Percentiles rank a stretch among this genome's conserved stretches.
Conservation (phyloP, 2,113 vertebrate species). For the Tapirus terrestris region DNA sequence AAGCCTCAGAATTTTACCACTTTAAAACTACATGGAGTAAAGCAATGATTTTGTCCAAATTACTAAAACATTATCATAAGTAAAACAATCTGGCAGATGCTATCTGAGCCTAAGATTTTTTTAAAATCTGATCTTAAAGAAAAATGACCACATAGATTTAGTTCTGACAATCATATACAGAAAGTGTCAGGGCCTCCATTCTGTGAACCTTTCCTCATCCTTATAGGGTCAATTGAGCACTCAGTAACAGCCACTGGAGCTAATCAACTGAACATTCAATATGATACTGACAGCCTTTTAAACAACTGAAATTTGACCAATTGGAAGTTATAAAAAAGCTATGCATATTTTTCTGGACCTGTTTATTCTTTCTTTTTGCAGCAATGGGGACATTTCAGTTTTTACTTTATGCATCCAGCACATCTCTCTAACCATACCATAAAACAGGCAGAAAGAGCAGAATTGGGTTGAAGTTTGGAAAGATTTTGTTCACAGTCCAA, state of each 20-base stretch:
- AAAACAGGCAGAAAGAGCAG: conserved; percentile 4
- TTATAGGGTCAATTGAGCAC: background rate
- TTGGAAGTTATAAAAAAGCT: background rate
- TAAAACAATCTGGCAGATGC: background rate
- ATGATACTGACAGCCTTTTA: background rate
- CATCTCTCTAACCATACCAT: background rate
- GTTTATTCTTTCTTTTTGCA: background rate
- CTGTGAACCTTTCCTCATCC: background rate
- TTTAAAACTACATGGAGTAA: conserved; percentile 16
- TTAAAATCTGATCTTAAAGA: background rate
- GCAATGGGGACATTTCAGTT: background rate
- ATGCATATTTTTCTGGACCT: background rate
- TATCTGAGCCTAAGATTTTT: background rate
- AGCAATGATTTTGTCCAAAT: background rate
- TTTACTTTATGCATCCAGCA: background rate
- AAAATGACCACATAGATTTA: background rate
- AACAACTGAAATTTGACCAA: background rate
- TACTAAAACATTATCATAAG: conserved; percentile 10
- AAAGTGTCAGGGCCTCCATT: background rate
- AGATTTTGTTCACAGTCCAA: background rate
- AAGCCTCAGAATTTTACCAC: background rate
- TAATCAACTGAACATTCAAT: background rate
- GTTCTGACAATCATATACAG: background rate
- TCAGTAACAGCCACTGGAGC: background rate
- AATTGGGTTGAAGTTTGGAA: conserved; percentile 28